These are phyloP conservation scores for Autographa gamma DNA, from an alignment of 2,888 invertebrate species.

Conservation along the genomic window DNA sequence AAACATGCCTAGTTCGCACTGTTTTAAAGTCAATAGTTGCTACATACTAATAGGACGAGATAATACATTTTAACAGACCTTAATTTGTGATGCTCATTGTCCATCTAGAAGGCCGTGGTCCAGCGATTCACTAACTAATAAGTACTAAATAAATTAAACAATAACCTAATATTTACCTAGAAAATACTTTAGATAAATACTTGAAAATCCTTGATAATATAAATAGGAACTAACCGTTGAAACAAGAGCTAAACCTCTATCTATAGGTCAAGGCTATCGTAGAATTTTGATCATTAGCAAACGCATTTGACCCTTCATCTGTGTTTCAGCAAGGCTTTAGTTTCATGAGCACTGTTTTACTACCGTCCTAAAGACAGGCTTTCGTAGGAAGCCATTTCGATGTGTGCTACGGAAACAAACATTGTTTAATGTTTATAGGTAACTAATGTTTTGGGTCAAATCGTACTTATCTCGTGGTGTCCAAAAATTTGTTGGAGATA, in stretches of 20 bases:
- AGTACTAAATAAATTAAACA: too few relatives aligned
- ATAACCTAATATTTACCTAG: too few relatives aligned
- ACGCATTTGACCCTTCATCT: constrained; percentile 21
- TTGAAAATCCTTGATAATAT: neutral
- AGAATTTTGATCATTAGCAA: constrained; percentile 43
- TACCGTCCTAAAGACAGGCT: constrained; percentile 3
- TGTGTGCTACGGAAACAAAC: neutral
- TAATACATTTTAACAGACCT: too few relatives aligned
- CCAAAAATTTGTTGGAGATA: too few relatives aligned
- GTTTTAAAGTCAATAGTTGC: too few relatives aligned
- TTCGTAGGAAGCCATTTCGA: neutral
- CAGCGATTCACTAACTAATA: too few relatives aligned
- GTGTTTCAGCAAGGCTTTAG: constrained; percentile 23
- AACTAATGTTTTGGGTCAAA: neutral
- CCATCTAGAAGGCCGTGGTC: too few relatives aligned
- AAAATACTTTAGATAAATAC: too few relatives aligned
- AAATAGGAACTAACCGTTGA: neutral
- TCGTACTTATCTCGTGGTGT: neutral
- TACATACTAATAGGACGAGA: too few relatives aligned
- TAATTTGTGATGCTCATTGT: too few relatives aligned
- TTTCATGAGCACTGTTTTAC: constrained; percentile 22
- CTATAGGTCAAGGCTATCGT: constrained; percentile 17
- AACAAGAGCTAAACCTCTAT: neutral
- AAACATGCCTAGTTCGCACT: too few relatives aligned
- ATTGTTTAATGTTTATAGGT: neutral